Evolutionary conservation across 2,888 invertebrate species (phyloP), one percentile per base, ranked within the genome.

Genomic region (Leucoptera coffeella): DNA sequence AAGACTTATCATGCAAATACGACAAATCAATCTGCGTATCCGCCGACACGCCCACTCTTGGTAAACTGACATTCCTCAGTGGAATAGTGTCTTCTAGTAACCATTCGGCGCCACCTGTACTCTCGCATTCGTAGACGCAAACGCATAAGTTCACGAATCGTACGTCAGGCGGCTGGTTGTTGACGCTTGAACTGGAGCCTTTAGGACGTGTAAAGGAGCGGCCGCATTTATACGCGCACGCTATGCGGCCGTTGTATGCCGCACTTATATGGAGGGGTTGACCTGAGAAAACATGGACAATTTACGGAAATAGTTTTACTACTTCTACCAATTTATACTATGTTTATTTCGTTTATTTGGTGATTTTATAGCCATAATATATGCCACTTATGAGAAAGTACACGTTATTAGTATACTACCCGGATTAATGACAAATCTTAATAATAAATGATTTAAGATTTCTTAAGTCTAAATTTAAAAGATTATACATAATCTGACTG

Each of bases 121-220:
- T 96, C 64, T 99, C 99, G 53, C 99, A 99, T 55, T 99, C 99
- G 62, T 95, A 97, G 35, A 99, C 95, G 23, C 94, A 92, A 5
- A 99, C 93, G 57, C 88, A 87, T 2, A 92, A 71, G 52, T 92
- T 91, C 13, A 92, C 89, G 51, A 85, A 92, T 29, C 91, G 76
- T 2, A 87, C 87, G 46, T 72, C 72, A 1, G 32, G 29, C 9
- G 22, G 22, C 4, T 7, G 6, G 11, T 13, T 12, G 6, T n/a
- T 8, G 3, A 8, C 6, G 15, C 8, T 15, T 6, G 6, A 4
- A 4, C 14, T 19, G 0, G 56, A 45, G 37, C 85, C 85, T 47
- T 94, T 92, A 39, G 84, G 84, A 0, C 90, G 73, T 0, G 90
- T 89, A 51, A 91, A 91, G 8, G 90, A 90, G 34, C 87, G 83